A percentile compares a stretch with the other conserved stretches of the same genome.
Conservation (phyloP, 2,888 invertebrate genomes). For the Lasioglossum malachurum region DNA sequence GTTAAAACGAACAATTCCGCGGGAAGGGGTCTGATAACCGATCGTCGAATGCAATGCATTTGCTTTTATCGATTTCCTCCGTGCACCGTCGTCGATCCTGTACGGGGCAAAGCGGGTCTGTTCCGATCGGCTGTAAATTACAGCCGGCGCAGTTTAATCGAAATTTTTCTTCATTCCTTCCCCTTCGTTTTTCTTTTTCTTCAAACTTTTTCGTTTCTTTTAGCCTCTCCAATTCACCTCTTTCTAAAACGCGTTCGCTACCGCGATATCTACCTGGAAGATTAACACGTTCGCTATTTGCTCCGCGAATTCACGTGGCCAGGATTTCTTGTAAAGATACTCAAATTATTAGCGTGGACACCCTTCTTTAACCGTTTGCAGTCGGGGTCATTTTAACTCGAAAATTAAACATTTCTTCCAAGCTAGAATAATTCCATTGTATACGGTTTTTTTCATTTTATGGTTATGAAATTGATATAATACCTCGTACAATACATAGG, state of each 20-base stretch:
- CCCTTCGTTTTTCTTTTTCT: neutral
- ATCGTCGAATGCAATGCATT: slow-evolving; percentile 33
- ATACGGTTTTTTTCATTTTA: too few species aligned
- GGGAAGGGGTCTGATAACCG: slow-evolving; percentile 15
- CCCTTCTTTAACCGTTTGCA: neutral
- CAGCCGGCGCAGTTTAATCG: slow-evolving; percentile 25
- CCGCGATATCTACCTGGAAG: neutral
- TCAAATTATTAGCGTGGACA: neutral
- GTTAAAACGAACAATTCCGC: slow-evolving; percentile 28
- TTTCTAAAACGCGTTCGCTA: neutral
- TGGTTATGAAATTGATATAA: too few species aligned
- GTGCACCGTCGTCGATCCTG: neutral
- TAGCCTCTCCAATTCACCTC: neutral
- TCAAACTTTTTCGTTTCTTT: neutral
- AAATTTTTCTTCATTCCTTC: slow-evolving; percentile 11
- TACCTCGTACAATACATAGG: too few species aligned
- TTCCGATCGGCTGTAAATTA: slow-evolving; percentile 26
- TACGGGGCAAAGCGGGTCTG: neutral
- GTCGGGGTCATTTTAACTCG: too few species aligned
- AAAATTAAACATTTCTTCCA: too few species aligned
- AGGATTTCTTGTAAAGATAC: neutral
- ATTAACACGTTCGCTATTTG: slow-evolving; percentile 10
- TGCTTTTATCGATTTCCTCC: slow-evolving; percentile 29
- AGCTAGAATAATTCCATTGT: too few species aligned
- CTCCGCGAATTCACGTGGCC: neutral